phyloP scores from a whole-genome alignment of 2,113 vertebrate genomes.

The Eulemur macaco region DNA sequence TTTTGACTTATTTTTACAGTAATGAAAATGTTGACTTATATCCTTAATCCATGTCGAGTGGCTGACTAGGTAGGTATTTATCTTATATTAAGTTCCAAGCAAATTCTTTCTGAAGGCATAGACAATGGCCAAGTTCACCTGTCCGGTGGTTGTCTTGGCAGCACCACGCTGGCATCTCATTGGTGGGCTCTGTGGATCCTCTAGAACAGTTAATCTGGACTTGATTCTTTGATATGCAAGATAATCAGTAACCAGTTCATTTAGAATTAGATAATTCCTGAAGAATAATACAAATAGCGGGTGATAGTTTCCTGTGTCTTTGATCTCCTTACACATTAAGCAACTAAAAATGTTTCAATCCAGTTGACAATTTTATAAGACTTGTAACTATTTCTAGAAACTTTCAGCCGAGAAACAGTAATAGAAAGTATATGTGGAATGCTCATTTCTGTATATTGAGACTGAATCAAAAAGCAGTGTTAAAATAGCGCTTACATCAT shows the following conservation, averaged over 20 bases:
- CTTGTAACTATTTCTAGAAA: not conserved
- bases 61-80: not conserved
- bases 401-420: not conserved
- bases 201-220: constrained; percentile 56
- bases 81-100: constrained; percentile 12
- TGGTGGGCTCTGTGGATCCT: constrained; percentile 32
- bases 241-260: constrained; percentile 36
- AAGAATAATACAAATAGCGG: not conserved
- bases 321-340: not conserved
- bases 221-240: constrained; percentile 17
- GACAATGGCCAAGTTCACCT: constrained; percentile 44
- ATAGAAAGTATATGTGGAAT: not conserved
- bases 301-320: not conserved
- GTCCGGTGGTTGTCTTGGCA: constrained; percentile 69
- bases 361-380: not conserved
- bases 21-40: constrained; percentile 27
- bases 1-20: not conserved
- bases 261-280: constrained; percentile 13
- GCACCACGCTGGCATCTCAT: not conserved
- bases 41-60: constrained; percentile 2
- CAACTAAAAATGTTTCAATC: not conserved
- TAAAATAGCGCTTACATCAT: not conserved
- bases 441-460: not conserved
- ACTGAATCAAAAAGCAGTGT: not conserved
- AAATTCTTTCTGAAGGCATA: constrained; percentile 61